These are phyloP conservation scores for Sturmia bella DNA, from an alignment of 2,888 invertebrate genomes.

Conservation along the genomic window DNA sequence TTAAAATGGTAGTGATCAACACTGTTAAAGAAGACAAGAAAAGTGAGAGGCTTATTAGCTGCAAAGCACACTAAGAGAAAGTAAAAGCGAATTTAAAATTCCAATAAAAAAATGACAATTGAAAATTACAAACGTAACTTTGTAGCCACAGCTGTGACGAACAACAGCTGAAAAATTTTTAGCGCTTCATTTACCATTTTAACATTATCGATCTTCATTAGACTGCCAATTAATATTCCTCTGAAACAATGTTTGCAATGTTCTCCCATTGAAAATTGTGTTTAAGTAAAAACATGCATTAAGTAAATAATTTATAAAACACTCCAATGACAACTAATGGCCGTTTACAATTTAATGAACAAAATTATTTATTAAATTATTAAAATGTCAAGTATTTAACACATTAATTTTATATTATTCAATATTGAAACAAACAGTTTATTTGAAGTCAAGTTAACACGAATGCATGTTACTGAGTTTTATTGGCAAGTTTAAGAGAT, in stretches of 20 bases:
- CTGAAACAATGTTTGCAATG: background rate
- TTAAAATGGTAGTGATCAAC: too few species aligned
- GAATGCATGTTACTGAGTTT: conserved; percentile 18
- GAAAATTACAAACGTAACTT: too few species aligned
- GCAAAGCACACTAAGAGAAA: too few species aligned
- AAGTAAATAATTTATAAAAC: conserved; percentile 35
- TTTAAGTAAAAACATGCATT: conserved; percentile 8
- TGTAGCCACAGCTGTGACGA: too few species aligned
- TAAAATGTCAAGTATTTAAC: conserved; percentile 55
- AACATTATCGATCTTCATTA: too few species aligned
- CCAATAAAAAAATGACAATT: too few species aligned
- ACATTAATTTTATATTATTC: conserved; percentile 47
- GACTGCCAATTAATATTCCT: background rate
- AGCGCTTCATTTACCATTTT: too few species aligned
- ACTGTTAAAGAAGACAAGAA: too few species aligned
- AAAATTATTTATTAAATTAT: conserved; percentile 52
- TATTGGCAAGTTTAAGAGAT: conserved; percentile 41
- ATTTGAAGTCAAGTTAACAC: background rate
- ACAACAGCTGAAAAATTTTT: too few species aligned
- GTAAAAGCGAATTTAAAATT: too few species aligned
- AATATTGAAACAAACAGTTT: background rate
- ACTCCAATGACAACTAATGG: conserved; percentile 13
- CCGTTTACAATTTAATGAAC: conserved; percentile 19
- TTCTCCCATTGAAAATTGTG: background rate
- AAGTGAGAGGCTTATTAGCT: too few species aligned